Evolutionary conservation across 2,113 vertebrate genomes (phyloP).

Genomic region (Galbula dea): DNA sequence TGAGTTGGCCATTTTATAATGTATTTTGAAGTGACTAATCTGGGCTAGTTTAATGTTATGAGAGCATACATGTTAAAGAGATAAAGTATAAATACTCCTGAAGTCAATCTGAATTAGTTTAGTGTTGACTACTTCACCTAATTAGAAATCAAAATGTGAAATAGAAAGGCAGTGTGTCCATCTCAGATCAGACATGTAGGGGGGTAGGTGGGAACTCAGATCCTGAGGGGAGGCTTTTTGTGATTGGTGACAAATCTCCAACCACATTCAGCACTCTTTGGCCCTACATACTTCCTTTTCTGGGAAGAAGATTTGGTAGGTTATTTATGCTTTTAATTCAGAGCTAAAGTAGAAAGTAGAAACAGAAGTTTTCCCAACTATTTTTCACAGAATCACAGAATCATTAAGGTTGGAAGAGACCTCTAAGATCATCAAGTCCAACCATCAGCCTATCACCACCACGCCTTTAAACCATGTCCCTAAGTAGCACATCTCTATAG

Average conservation of each 20-base stretch:
- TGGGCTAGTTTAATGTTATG: constrained; percentile 17
- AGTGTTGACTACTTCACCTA: not conserved
- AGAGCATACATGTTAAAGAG: not conserved
- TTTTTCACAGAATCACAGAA: no score
- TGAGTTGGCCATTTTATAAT: not conserved
- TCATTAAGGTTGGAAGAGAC: no score
- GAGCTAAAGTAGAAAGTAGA: not conserved
- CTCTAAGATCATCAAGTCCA: no score
- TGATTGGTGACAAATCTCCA: not conserved
- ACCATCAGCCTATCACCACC: no score
- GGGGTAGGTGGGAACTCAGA: not conserved
- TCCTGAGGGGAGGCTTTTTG: not conserved
- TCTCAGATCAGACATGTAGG: not conserved
- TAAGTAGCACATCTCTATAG: no score
- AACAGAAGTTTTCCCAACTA: not conserved
- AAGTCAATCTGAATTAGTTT: not conserved
- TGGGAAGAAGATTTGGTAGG: not conserved
- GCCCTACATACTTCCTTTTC: not conserved
- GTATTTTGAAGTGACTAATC: not conserved
- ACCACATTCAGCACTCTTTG: not conserved
- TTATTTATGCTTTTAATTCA: not conserved
- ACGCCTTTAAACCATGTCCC: no score
- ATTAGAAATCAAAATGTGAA: constrained; percentile 13
- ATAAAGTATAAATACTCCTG: not conserved
- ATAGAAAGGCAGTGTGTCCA: not conserved